Conservation (phyloP, 1,140 invertebrate genomes). For the Mycetomoellerius zeteki region DNA sequence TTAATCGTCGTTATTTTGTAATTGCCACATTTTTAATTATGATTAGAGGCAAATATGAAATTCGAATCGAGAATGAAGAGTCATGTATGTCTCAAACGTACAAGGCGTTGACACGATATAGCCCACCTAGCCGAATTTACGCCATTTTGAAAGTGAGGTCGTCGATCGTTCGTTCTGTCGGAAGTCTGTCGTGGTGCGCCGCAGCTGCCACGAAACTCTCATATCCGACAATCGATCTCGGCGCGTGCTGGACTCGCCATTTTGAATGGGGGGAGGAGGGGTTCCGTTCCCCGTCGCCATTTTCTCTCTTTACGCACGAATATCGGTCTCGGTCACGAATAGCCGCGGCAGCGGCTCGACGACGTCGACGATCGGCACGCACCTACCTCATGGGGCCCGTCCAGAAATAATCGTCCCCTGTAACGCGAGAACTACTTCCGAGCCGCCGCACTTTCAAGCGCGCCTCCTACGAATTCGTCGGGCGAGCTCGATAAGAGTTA, state of each 20-base stretch:
- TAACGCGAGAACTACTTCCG: conserved; percentile 51
- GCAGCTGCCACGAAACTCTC: conserved; percentile 74
- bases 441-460: not conserved
- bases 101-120: conserved; percentile 19
- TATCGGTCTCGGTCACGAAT: conserved; percentile 75
- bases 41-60: not conserved
- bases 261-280: conserved; percentile 61
- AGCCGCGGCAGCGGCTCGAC: conserved; percentile 22
- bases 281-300: conserved; percentile 66
- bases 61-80: not conserved
- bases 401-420: conserved; percentile 45
- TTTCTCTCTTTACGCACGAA: conserved; percentile 74
- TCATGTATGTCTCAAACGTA: not conserved
- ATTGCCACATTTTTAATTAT: not conserved
- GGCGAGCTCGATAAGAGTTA: conserved; percentile 1
- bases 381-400: conserved; percentile 5
- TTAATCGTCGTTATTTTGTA: not conserved
- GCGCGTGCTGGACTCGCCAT: conserved; percentile 75
- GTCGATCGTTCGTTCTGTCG: conserved; percentile 64
- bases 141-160: conserved; percentile 75
- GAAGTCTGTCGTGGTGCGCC: conserved; percentile 74
- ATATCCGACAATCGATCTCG: conserved; percentile 76
- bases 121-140: conserved; percentile 55
- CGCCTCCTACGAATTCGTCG: conserved; percentile 15
- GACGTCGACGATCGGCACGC: conserved; percentile 39